Evolutionary conservation across 30 jellyfish, hydroid and myxozoan species (phyloP).

Genomic region (Cassiopea andromeda): DNA sequence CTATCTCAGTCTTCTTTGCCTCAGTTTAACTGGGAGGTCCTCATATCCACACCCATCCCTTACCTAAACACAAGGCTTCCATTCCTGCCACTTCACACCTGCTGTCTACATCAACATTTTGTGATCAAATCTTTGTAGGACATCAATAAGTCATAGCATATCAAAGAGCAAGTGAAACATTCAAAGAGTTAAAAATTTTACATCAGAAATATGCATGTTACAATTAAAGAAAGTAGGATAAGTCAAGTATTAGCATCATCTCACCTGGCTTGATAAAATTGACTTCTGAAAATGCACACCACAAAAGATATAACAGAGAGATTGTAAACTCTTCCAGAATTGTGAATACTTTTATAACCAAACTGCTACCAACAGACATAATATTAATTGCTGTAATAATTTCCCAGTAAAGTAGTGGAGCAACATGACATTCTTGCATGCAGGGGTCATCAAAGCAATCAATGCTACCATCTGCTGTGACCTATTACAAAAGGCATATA

Average conservation of each 20-base stretch:
- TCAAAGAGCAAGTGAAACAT: too few relatives aligned
- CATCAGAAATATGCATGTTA: too few relatives aligned
- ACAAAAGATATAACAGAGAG: constrained; percentile 61
- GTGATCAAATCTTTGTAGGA: too few relatives aligned
- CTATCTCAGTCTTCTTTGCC: too few relatives aligned
- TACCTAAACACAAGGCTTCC: too few relatives aligned
- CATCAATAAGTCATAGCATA: too few relatives aligned
- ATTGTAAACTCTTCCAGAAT: constrained; percentile 81
- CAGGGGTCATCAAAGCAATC: constrained; percentile 95
- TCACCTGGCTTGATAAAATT: constrained; percentile 84
- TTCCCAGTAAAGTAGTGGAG: constrained; percentile 89
- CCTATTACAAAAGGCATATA: constrained; percentile 22
- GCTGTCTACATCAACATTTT: too few relatives aligned
- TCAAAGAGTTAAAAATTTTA: too few relatives aligned
- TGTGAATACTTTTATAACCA: constrained; percentile 88
- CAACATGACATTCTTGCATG: constrained; percentile 84
- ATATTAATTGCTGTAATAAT: constrained; percentile 73
- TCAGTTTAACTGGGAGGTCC: too few relatives aligned
- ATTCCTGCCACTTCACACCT: too few relatives aligned
- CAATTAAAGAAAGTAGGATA: too few relatives aligned
- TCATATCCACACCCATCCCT: too few relatives aligned
- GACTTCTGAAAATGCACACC: constrained; percentile 74
- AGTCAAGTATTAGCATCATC: background rate
- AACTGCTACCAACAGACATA: constrained; percentile 62
- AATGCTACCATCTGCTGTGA: constrained; percentile 99